These are phyloP conservation scores for Apus apus DNA, from an alignment of 2,113 vertebrate genomes.

Conservation along the genomic window DNA sequence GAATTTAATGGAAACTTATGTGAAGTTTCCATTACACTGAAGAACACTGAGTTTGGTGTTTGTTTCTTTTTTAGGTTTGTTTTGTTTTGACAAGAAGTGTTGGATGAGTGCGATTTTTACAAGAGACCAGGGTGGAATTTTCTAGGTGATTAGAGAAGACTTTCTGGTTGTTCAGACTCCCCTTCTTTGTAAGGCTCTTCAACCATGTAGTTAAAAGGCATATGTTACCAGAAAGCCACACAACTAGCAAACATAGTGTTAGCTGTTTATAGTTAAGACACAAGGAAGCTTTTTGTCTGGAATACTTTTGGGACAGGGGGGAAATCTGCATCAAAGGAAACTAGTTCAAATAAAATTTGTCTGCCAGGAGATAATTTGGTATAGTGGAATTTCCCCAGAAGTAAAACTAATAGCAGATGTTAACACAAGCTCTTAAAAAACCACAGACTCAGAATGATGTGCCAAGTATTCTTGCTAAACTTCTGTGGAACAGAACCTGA, in stretches of 20 bases:
- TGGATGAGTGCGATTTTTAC: neutral
- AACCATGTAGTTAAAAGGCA: neutral
- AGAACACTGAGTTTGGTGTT: neutral
- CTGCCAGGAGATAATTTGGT: neutral
- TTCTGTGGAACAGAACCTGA: neutral
- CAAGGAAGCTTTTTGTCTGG: neutral
- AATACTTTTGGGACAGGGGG: neutral
- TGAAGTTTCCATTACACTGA: neutral
- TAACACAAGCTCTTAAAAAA: neutral
- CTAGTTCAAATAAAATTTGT: neutral
- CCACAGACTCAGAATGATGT: neutral
- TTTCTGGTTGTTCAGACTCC: neutral
- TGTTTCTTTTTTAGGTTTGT: too few relatives aligned
- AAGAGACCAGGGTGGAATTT: neutral
- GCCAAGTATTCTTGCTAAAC: neutral
- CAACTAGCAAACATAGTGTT: neutral
- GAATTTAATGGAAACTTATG: neutral
- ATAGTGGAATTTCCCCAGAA: constrained; percentile 25
- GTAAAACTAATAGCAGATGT: constrained; percentile 33
- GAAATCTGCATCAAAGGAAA: neutral
- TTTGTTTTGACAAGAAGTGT: neutral
- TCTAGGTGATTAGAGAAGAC: neutral
- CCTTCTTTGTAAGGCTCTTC: neutral
- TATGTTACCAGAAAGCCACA: neutral
- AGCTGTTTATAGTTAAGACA: neutral